phyloP scores from a whole-genome alignment of 2,797 vertebrate species.

The Falco biarmicus region DNA sequence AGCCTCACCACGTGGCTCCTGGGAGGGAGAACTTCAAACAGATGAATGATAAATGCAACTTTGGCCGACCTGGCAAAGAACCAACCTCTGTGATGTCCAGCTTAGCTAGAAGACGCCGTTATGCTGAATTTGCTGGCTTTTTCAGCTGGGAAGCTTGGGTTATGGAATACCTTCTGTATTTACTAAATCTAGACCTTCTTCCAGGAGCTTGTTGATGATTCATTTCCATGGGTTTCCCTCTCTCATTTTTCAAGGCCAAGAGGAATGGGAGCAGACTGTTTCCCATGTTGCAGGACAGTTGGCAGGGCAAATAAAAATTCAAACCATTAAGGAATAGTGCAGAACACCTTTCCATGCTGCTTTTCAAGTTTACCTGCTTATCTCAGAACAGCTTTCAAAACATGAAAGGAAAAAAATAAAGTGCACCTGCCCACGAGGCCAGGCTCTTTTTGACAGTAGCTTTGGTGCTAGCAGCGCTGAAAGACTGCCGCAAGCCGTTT shows the following conservation, averaged over 20 bases:
- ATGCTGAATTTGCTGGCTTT: background rate
- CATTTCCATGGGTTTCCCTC: conserved; percentile 49
- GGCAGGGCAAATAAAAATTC: background rate
- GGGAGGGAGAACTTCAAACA: background rate
- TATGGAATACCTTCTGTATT: background rate
- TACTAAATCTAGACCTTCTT: background rate
- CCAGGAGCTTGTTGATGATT: conserved; percentile 38
- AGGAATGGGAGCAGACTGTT: background rate
- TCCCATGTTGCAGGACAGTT: background rate
- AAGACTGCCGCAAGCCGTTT: background rate
- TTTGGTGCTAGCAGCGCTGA: background rate
- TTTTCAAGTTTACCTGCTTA: background rate
- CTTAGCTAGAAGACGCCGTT: accelerated
- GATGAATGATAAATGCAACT: background rate
- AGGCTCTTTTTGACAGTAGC: background rate
- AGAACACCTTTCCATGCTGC: background rate
- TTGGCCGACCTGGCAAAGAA: background rate
- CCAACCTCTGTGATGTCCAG: background rate
- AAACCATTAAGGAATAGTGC: background rate
- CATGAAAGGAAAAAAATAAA: background rate
- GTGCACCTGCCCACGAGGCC: background rate
- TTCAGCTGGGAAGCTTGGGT: background rate
- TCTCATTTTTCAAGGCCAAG: background rate
- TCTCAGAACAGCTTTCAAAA: background rate
- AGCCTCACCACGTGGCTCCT: conserved; percentile 23